A percentile compares a stretch with the other conserved stretches of the same genome.
Evolutionary conservation across 2,888 invertebrate species (phyloP).

Genomic region (Exephanes ischioxanthus): DNA sequence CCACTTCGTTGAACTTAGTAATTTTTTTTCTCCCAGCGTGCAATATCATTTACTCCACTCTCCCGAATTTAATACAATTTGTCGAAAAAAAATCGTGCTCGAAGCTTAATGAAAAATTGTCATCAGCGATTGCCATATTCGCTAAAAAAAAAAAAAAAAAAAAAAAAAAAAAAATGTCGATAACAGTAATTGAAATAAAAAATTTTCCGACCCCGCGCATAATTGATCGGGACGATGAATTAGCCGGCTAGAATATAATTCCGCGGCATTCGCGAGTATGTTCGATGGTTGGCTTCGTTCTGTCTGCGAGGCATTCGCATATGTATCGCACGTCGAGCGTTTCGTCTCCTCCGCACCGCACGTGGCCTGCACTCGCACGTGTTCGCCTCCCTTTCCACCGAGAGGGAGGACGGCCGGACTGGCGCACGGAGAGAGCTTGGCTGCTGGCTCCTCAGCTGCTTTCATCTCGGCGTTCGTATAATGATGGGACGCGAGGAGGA

Average conservation of each 20-base stretch:
- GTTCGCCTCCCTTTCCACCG: slow-evolving; percentile 53
- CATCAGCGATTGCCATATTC: neutral
- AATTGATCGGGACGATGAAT: neutral
- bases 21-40: neutral
- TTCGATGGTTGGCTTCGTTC: neutral
- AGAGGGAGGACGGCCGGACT: slow-evolving; percentile 42
- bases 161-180: neutral
- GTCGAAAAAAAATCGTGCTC: neutral
- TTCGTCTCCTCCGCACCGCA: slow-evolving; percentile 44
- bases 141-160: neutral
- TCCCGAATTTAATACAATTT: neutral
- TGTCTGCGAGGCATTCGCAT: neutral
- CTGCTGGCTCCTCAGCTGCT: slow-evolving; percentile 40
- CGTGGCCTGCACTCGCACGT: slow-evolving; percentile 60
- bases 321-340: neutral
- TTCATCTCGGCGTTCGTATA: slow-evolving; percentile 29
- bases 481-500: slow-evolving; percentile 42
- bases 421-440: slow-evolving; percentile 29
- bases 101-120: neutral
- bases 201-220: neutral
- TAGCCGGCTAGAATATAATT: neutral
- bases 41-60: neutral
- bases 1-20: too few relatives aligned
- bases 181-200: neutral
- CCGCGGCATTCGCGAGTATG: neutral